Percentiles rank a stretch among this genome's conserved stretches.
Evolutionary conservation across 2,797 vertebrate species (phyloP).

Genomic region (Manis javanica): DNA sequence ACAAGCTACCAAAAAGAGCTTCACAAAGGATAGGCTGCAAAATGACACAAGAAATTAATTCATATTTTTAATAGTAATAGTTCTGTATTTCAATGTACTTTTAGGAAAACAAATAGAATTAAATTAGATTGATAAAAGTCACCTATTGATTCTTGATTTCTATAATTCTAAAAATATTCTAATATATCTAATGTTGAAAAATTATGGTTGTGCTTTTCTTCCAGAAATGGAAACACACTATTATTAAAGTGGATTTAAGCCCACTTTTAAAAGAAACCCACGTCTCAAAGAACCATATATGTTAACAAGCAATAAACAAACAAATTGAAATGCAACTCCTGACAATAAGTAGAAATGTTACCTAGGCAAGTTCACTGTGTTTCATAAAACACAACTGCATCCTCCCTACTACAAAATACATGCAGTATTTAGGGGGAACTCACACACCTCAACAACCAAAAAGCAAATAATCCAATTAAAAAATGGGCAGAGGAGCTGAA

Average conservation of each 20-base stretch:
- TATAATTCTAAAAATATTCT: constrained; percentile 38
- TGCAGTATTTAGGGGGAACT: not conserved
- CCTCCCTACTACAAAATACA: not conserved
- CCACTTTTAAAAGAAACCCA: not conserved
- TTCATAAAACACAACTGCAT: constrained; percentile 45
- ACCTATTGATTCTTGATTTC: not conserved
- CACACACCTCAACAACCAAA: no score
- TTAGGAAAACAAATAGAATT: constrained; percentile 2
- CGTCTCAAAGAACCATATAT: not conserved
- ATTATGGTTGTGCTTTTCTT: not conserved
- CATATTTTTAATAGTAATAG: not conserved
- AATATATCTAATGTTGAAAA: not conserved
- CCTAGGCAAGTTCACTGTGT: not conserved
- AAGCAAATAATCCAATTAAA: no score
- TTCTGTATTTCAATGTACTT: not conserved
- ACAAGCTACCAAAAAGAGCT: not conserved
- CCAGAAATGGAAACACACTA: constrained; percentile 32
- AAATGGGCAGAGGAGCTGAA: no score
- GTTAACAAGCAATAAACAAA: not conserved
- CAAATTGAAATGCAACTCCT: not conserved
- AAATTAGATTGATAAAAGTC: not conserved
- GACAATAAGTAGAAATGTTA: not conserved
- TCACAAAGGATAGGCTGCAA: not conserved
- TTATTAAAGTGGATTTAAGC: not conserved
- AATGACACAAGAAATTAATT: not conserved